Evolutionary conservation across 2,888 invertebrate species (phyloP), one percentile per base, ranked within the genome.

Genomic region (Drosophila antonietae): DNA sequence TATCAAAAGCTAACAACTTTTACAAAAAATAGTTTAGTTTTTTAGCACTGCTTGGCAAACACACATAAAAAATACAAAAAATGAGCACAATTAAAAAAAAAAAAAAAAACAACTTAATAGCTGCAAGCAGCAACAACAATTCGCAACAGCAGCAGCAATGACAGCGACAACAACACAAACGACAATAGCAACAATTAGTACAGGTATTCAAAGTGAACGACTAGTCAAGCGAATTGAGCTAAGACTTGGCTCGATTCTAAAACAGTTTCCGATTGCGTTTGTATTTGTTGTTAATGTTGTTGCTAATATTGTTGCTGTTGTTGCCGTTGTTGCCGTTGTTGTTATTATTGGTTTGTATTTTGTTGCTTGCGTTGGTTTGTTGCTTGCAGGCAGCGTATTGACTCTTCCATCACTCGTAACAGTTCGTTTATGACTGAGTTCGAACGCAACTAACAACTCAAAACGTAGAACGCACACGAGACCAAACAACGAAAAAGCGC

Each of bases 401-500:
- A 78, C 76, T 80, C 89, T 84, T 83, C 91, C 91, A 88, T 84
- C 88, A 82, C 85, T 87, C 89, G 90, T 85, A 89, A 90, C 91
- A 88, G 88, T 89, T 91, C 91, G 91, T 80, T 90, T 90, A 83
- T 87, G 90, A 91, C 91, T 91, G 91, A 91, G 80, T 83, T 78
- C 84, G 86, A 88, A 81, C 83, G 82, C 82, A 87, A 80, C 89
- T 81, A 88, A 84, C 83, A 88, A 83, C 81, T 78, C 79, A 78
- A 73, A 80, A 75, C 79, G 75, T 68, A 80, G 49, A 80, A 74
- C 74, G 67, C 65, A 76, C 75, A 76, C 71, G 68, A 47, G 10
- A 37, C 37, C 58, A 47, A 66, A 46, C 60, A 59, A 59, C 66
- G 58, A 58, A 59, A 58, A 56, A 63, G 47, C 53, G 74, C 59